Conservation (phyloP, 2,888 invertebrate genomes). For the Quadriops clusia region DNA sequence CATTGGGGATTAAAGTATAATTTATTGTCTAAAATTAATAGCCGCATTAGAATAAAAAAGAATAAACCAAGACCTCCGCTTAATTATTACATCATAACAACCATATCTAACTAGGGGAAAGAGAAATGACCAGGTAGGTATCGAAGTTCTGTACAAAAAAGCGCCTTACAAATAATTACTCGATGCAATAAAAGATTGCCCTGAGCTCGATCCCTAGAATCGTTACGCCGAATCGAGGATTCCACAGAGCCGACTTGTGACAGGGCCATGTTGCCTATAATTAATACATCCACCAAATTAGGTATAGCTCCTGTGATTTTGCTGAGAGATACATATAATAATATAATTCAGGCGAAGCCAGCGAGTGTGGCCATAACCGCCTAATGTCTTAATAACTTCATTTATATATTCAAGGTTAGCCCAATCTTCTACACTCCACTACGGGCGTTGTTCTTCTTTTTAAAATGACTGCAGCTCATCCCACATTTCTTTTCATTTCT, state of each 20-base stretch:
- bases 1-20: too few species aligned
- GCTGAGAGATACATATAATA: slow-evolving; percentile 35
- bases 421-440: slow-evolving; percentile 22
- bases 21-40: too few species aligned
- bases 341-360: slow-evolving; percentile 30
- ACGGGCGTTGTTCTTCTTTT: slow-evolving; percentile 19
- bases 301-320: slow-evolving; percentile 34
- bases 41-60: too few species aligned
- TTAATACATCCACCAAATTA: slow-evolving; percentile 35
- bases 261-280: slow-evolving; percentile 28
- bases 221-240: slow-evolving; percentile 1
- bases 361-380: slow-evolving; percentile 32
- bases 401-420: slow-evolving; percentile 36
- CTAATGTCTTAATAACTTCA: slow-evolving; percentile 40
- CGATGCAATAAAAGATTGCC: not conserved
- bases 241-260: slow-evolving; percentile 13
- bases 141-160: not conserved
- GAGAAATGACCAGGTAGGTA: slow-evolving; percentile 2
- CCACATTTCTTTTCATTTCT: too few species aligned
- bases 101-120: slow-evolving; percentile 7
- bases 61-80: not conserved
- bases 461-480: slow-evolving; percentile 10
- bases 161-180: slow-evolving; percentile 2
- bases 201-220: not conserved
- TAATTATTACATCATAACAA: slow-evolving; percentile 8